These are phyloP conservation scores for Ophion slaviceki DNA, from an alignment of 2,888 invertebrate species.

Conservation along the genomic window DNA sequence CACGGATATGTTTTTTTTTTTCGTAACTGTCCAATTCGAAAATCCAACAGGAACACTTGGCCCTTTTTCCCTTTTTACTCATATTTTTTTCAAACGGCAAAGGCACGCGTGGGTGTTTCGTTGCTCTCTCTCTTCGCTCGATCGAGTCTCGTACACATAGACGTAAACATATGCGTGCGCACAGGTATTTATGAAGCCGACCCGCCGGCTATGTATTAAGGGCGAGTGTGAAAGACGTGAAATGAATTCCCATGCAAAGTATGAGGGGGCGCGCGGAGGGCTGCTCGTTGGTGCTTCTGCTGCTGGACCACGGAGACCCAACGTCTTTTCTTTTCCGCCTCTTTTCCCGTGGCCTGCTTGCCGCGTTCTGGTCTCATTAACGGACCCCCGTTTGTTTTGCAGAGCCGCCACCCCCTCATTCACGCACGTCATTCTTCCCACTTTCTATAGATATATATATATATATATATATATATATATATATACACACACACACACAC, in stretches of 20 bases:
- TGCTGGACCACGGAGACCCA: slow-evolving; percentile 49
- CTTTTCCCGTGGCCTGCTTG: slow-evolving; percentile 47
- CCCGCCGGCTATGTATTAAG: slow-evolving; percentile 66
- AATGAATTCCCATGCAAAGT: slow-evolving; percentile 79
- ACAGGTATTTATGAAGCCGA: slow-evolving; percentile 33
- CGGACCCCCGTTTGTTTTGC: slow-evolving; percentile 77
- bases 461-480: background rate
- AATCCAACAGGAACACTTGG: background rate
- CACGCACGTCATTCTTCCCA: slow-evolving; percentile 59
- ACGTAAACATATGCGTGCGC: background rate
- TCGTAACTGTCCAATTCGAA: background rate
- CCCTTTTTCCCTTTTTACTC: background rate
- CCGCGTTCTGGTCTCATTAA: slow-evolving; percentile 75
- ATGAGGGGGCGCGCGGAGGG: slow-evolving; percentile 48
- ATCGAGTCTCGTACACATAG: slow-evolving; percentile 6
- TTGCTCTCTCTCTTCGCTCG: slow-evolving; percentile 31
- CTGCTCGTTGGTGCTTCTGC: slow-evolving; percentile 49
- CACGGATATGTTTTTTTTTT: background rate
- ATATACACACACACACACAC: no score
- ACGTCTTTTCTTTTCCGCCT: slow-evolving; percentile 33
- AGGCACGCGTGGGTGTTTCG: slow-evolving; percentile 46
- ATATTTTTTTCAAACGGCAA: background rate
- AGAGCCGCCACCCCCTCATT: slow-evolving; percentile 75
- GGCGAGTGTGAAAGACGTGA: slow-evolving; percentile 74
- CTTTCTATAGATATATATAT: slow-evolving; percentile 2